A percentile compares a stretch with the other conserved stretches of the same genome.
Conservation (phyloP, 2,113 vertebrate species). For the Gorsachius goisagi region DNA sequence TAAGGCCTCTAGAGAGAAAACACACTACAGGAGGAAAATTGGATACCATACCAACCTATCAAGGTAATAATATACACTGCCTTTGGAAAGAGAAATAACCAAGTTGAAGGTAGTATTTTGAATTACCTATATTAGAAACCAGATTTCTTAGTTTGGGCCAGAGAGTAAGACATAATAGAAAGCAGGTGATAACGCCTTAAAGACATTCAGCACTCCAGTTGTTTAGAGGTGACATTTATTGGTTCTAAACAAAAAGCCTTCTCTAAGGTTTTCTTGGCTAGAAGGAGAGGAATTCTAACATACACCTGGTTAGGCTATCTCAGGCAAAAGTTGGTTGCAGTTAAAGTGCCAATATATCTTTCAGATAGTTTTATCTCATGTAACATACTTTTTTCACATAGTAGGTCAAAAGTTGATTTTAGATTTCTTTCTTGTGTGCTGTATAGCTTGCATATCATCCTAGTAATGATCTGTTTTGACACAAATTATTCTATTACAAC, state of each 20-base stretch:
- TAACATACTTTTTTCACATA: neutral
- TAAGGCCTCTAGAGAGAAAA: slow-evolving; percentile 71
- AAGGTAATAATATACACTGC: slow-evolving; percentile 71
- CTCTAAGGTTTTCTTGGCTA: neutral
- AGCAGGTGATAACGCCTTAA: neutral
- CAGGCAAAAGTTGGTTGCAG: neutral
- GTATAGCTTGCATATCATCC: neutral
- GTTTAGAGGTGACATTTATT: neutral
- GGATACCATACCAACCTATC: slow-evolving; percentile 84
- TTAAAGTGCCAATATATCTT: neutral
- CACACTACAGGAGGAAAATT: slow-evolving; percentile 66
- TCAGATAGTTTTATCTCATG: neutral
- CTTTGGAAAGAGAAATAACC: neutral
- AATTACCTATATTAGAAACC: neutral
- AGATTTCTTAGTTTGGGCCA: neutral
- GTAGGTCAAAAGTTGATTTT: neutral
- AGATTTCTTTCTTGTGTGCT: neutral
- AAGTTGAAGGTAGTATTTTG: neutral
- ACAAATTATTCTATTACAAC: neutral
- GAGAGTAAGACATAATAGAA: neutral
- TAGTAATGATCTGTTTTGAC: neutral
- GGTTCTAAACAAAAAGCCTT: neutral
- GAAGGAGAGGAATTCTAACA: neutral
- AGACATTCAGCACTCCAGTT: neutral
- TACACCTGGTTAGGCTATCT: neutral